These are phyloP conservation scores for Gymnothorax reevesii DNA, from an alignment of 2,797 vertebrate species.

Conservation along the genomic window DNA sequence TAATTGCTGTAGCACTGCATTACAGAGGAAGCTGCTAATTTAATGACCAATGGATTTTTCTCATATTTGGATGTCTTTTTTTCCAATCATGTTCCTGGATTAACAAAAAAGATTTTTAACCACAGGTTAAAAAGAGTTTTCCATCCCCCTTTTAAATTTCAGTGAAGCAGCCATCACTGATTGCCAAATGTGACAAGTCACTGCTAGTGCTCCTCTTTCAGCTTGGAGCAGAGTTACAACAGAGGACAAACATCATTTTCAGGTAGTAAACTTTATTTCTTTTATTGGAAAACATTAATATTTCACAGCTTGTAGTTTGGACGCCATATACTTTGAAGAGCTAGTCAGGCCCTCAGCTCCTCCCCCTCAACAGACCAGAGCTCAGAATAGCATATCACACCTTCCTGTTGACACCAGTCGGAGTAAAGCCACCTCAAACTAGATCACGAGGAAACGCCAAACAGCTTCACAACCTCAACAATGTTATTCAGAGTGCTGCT, in stretches of 20 bases:
- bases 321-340: constrained; percentile 70
- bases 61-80: too few relatives aligned
- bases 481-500: too few relatives aligned
- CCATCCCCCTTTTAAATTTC: too few relatives aligned
- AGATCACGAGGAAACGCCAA: constrained; percentile 14
- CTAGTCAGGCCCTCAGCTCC: constrained; percentile 57
- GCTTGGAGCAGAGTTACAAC: not conserved
- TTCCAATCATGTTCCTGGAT: too few relatives aligned
- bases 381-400: constrained; percentile 40
- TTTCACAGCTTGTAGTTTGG: constrained; percentile 81
- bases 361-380: constrained; percentile 36
- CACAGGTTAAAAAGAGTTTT: too few relatives aligned
- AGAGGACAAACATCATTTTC: constrained; percentile 19
- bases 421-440: constrained; percentile 44
- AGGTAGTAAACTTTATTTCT: constrained; percentile 81
- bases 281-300: constrained; percentile 85
- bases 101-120: too few relatives aligned
- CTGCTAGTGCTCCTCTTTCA: constrained; percentile 35
- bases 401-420: constrained; percentile 42
- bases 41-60: too few relatives aligned
- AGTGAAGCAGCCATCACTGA: too few relatives aligned
- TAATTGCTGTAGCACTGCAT: too few relatives aligned
- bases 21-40: too few relatives aligned
- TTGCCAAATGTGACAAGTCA: not conserved
- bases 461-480: constrained; percentile 14